phyloP scores from a whole-genome alignment of 2,797 vertebrate genomes.

The Gephyroberyx darwinii region DNA sequence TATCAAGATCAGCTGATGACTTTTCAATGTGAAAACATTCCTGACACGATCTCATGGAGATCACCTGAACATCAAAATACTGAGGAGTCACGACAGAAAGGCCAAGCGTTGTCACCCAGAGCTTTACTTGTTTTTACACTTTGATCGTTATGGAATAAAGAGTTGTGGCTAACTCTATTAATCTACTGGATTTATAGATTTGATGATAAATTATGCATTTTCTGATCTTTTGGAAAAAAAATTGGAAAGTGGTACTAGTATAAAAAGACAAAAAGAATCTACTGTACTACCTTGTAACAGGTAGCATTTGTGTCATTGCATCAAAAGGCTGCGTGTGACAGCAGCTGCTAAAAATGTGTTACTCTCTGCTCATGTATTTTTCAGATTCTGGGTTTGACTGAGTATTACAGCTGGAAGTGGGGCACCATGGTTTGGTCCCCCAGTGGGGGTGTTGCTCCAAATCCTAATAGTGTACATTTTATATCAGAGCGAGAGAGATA shows the following conservation, averaged over 20 bases:
- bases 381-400: constrained; percentile 62
- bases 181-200: constrained; percentile 8
- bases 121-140: constrained; percentile 25
- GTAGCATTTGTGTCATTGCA: constrained; percentile 62
- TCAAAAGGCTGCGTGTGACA: constrained; percentile 61
- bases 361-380: constrained; percentile 64
- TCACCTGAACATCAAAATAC: constrained; percentile 78
- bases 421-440: constrained; percentile 51
- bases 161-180: constrained; percentile 25
- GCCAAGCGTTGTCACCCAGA: constrained; percentile 77
- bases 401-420: constrained; percentile 63
- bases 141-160: constrained; percentile 21
- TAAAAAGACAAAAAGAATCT: constrained; percentile 63
- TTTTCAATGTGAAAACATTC: constrained; percentile 97
- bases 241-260: constrained; percentile 57
- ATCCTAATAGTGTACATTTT: constrained; percentile 57
- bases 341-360: constrained; percentile 58
- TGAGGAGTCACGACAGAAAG: constrained; percentile 78
- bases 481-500: constrained; percentile 41
- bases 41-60: constrained; percentile 91
- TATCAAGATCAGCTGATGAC: constrained; percentile 85
- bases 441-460: constrained; percentile 42
- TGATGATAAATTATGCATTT: constrained; percentile 33
- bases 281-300: constrained; percentile 72
- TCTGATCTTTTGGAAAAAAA: constrained; percentile 43